Base-by-base conservation (phyloP, 2,888 invertebrate species). In the Catocala sponsa region DNA sequence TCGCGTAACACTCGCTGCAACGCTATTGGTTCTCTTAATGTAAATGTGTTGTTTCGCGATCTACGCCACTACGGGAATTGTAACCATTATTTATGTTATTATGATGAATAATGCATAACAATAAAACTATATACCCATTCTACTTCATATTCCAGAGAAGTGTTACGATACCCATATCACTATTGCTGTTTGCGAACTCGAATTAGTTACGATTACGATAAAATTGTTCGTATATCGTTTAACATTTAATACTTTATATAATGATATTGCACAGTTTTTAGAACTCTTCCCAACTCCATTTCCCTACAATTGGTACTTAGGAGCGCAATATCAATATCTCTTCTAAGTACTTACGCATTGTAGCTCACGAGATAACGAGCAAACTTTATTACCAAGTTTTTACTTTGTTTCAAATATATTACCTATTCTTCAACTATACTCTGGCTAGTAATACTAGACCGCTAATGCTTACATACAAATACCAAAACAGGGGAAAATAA, bases 21-120 rank as follows among this genome's bases (percentile, higher is more conserved):
- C 78, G 80, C 80, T 81, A 86, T 86, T 87, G 87, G 83, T 77
- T 76, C 79, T 79, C 81, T 78, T 88, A 86, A 89, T 89, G 85
- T 87, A 85, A 89, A 88, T 87, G 84, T 78, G 79, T 72, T 86
- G 86, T 87, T 83, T 70, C 72, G 68, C 72, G 63, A 80, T 79
- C 79, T 62, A 51, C 51, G 35, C 41, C 48, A 53, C 52, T 44
- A 51, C 43, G 53, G 49, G 57, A 55, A 65, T 60, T 49, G 60
- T 64, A 60, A 64, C 54, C 35, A 63, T 55, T 63, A 73, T 76
- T 70, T 50, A 60, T 59, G 55, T 55, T 61, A 63, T 63, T 62
- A 63, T 55, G 55, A 63, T 58, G 60, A 67, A 54, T 52, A 55
- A 58, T 69, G 50, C 55, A 62, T 59, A 55, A 55, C 59, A 61